Base-by-base conservation (phyloP, 2,113 vertebrate species). In the Rhea pennata region DNA sequence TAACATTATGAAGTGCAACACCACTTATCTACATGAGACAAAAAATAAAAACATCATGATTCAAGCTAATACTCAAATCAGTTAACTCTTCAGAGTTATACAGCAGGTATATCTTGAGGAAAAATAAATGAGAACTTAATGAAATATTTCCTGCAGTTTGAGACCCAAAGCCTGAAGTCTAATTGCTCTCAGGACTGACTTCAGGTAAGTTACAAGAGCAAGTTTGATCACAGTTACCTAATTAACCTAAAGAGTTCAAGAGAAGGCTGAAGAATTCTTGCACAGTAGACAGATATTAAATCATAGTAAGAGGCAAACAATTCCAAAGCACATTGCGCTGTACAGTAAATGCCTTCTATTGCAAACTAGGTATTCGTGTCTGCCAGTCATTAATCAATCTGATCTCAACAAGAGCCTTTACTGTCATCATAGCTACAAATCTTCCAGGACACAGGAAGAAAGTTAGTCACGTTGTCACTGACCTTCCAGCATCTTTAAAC, bases 381-480 rank as follows among this genome's bases (percentile, higher is more conserved):
- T 36, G 27, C 36, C 56, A 40, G 19, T 19, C 90, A 65, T 27
- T 12, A 66, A 31, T 46, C 31, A 6, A 20, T 33, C 40, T 20
- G 50, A 66, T 66, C 64, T 76, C 20, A 66, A 76, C 42, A 76
- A 17, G 53, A 54, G 26, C 27, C 46, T 71, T 61, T 62, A 86
- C 50, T 53, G 24, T 61, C 74, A 56, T 33, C 44, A 64, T 11
- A 79, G n/a, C 48, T 61, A 4, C 82, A 85, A 72, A 42, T 61
- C 21, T 79, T 46, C 46, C n/a, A 79, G 78, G 71, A 22, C 53
- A 83, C 42, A 67, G 79, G 83, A 90, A 93, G 91, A 78, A 90
- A 93, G 74, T 72, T 33, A 78, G 10, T 73, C 74, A 71, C 23
- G 22, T 54, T 54, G 46, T 48, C 46, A 48, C 46, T 48, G 46